Evolutionary conservation across 92 coral and sea anemone species (phyloP).

Genomic region (Micromussa lordhowensis): DNA sequence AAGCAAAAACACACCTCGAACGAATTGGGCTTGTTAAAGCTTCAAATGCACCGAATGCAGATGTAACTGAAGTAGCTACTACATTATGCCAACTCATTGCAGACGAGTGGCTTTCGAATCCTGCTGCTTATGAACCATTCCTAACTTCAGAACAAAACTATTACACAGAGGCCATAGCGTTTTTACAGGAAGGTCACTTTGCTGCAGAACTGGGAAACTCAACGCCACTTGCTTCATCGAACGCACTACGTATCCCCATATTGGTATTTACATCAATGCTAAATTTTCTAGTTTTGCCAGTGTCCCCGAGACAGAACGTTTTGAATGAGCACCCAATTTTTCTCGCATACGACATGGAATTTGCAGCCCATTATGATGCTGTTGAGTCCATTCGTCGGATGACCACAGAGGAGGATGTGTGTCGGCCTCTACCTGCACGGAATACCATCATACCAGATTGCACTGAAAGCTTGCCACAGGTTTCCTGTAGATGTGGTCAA

Average conservation of each 20-base stretch:
- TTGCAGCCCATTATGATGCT: slow-evolving; percentile 75
- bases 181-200: slow-evolving; percentile 69
- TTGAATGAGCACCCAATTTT: slow-evolving; percentile 52
- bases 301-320: slow-evolving; percentile 55
- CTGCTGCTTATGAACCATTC: slow-evolving; percentile 51
- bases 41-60: neutral
- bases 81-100: slow-evolving; percentile 53
- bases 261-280: slow-evolving; percentile 58
- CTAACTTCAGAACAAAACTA: slow-evolving; percentile 56
- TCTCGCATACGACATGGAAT: slow-evolving; percentile 66
- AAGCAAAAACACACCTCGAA: slow-evolving; percentile 43
- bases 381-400: neutral
- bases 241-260: slow-evolving; percentile 62
- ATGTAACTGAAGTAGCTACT: neutral
- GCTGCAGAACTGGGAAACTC: slow-evolving; percentile 74
- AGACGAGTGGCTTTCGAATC: slow-evolving; percentile 66
- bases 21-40: slow-evolving; percentile 17
- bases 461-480: slow-evolving; percentile 4
- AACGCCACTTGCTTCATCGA: slow-evolving; percentile 75
- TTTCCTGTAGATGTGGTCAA: slow-evolving; percentile 61
- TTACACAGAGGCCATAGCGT: slow-evolving; percentile 47
- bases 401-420: slow-evolving; percentile 5
- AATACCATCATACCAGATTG: neutral
- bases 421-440: slow-evolving; percentile 8
- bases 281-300: slow-evolving; percentile 64